Evolutionary conservation across 2,797 vertebrate species (phyloP), one percentile per base, ranked within the genome.

Genomic region (Buceros bicornis): DNA sequence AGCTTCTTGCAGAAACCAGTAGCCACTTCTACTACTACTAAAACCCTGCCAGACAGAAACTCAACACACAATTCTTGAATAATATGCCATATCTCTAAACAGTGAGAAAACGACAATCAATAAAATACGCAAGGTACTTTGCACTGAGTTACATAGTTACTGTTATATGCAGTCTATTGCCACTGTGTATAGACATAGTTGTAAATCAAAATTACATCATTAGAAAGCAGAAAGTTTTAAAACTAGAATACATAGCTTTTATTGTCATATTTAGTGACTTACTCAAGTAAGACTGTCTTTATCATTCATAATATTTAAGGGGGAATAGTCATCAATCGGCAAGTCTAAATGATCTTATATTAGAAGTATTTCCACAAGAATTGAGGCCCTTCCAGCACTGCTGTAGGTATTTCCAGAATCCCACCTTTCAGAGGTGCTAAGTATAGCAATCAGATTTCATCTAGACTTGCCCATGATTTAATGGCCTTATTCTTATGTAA

Each of bases 401-500:
- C 79, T 89, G 87, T 93, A 94, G 91, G 71, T 87, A 69, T 93
- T 95, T 89, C 50, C 50, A 89, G 47, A 91, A 4, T 53, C 82
- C 35, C 43, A 43, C 4, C 45, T 29, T 72, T 94, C 79, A 74
- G 82, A 94, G 64, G 89, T 92, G 93, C 67, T 80, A 96, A 96
- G 74, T 70, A 50, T 1, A 91, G 60, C 67, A 82, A 45, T 93
- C 79, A 87, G 64, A 82, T 89, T 87, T 93, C 82, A 66, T 50
- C 80, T 47, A 85, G 31, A 53, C 33, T 82, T 85, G 74, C 80
- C 53, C 50, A 35, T 76, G 60, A 81, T 92, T 96, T 93, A 93
- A 71, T 92, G 61, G 40, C 70, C 28, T 89, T 67, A 58, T 29
- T 51, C 53, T 89, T 92, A 73, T 77, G 29, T 51, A 61, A 82